Percentiles rank a stretch among this genome's conserved stretches.
phyloP scores from a whole-genome alignment of 2,113 vertebrate species.

The Thamnaconus septentrionalis region DNA sequence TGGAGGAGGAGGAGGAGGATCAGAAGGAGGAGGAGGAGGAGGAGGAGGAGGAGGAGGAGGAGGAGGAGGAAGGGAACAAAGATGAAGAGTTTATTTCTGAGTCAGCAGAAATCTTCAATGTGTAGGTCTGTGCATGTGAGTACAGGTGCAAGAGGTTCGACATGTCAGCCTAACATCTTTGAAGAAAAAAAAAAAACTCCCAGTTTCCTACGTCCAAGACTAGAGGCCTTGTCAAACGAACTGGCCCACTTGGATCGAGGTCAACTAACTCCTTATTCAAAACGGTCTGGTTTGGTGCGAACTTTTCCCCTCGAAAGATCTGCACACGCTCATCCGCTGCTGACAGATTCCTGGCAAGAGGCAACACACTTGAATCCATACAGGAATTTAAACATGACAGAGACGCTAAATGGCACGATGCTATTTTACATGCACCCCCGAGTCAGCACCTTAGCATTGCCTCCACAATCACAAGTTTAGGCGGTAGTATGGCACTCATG shows the following conservation, averaged over 20 bases:
- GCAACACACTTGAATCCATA: background rate
- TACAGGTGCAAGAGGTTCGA: no score
- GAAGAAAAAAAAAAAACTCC: no score
- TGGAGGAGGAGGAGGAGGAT: background rate
- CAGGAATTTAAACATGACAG: conserved; percentile 17
- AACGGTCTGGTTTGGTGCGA: background rate
- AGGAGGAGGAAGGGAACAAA: no score
- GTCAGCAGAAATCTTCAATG: no score
- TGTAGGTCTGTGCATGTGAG: no score
- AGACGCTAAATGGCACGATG: conserved; percentile 12
- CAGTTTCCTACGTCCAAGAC: no score
- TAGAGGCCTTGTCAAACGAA: background rate
- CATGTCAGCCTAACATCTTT: no score
- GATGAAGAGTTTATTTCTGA: no score
- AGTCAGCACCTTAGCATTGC: background rate
- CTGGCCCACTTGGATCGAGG: conserved; percentile 31
- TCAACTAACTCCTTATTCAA: conserved; percentile 21
- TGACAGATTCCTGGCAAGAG: conserved; percentile 54
- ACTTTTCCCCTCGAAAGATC: conserved; percentile 13
- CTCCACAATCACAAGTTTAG: conserved; percentile 15
- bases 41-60: background rate
- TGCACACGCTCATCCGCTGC: conserved; percentile 3
- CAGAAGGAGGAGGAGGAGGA: no score
- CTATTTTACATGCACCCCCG: conserved; percentile 1
- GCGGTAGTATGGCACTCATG: conserved; percentile 17